phyloP scores from a whole-genome alignment of 2,797 vertebrate genomes.

The Artibeus lituratus region DNA sequence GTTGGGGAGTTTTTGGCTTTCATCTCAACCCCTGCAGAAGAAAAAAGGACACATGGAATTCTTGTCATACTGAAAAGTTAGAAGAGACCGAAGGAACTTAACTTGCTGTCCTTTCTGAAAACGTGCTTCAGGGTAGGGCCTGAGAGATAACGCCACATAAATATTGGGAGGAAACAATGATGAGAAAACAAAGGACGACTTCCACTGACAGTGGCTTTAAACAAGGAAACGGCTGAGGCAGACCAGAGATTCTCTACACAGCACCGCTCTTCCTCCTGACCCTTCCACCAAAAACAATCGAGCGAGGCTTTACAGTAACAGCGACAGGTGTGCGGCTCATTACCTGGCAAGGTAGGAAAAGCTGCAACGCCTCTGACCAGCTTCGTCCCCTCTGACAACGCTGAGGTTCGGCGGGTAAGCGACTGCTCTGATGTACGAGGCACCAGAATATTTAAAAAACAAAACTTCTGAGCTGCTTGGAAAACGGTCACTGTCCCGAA shows the following conservation, averaged over 20 bases:
- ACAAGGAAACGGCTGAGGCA: neutral
- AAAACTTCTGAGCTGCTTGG: neutral
- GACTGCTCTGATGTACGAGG: no score
- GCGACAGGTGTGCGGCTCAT: neutral
- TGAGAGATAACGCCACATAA: constrained; percentile 24
- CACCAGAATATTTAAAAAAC: neutral
- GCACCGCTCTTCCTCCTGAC: neutral
- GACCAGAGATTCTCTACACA: neutral
- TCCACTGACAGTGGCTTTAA: constrained; percentile 21
- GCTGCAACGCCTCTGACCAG: neutral
- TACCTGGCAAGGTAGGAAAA: neutral
- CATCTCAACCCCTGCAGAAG: neutral
- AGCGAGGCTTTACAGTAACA: neutral
- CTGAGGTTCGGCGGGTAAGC: neutral
- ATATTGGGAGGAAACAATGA: constrained; percentile 28
- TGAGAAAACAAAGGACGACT: neutral
- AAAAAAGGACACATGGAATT: neutral
- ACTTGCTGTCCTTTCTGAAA: constrained; percentile 20
- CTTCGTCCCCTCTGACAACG: neutral
- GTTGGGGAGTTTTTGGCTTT: neutral
- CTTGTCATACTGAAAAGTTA: constrained; percentile 40
- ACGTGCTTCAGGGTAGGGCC: neutral
- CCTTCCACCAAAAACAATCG: neutral
- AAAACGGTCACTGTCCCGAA: neutral
- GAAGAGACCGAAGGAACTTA: neutral